Evolutionary conservation across 2,797 vertebrate species (phyloP), one percentile per base, ranked within the genome.

Genomic region (Xerus rutilus): DNA sequence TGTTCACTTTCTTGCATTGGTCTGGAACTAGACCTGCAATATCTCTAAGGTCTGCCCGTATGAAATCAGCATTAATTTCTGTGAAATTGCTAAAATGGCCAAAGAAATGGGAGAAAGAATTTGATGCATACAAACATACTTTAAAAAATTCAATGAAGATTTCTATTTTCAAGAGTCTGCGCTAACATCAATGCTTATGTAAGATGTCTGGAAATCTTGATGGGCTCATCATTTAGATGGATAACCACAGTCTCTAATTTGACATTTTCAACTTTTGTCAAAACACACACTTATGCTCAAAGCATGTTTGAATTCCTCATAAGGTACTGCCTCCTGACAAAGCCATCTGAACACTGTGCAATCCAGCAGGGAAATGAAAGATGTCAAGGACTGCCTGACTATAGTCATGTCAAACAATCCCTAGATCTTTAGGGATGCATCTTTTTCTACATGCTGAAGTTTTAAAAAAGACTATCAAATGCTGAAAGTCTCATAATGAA

Each of bases 61-160:
- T 92, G 32, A 91, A 90, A 86, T 96, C 84, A 93, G 9, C 94
- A 95, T 62, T 94, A 96, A 96, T 28, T 95, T 96, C 93, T 96
- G 84, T 93, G 69, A 97, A 96, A 67, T 78, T 97, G 43, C 88
- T 98, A 67, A 67, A 54, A 32, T 89, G 23, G 14, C 10, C 72
- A 79, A 84, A 89, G 76, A 92, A 94, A 54, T 92, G 64, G 45
- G 94, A 93, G 52, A 88, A 96, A 93, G 67, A 79, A 3, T 1
- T 49, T 85, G 49, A 65, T 10, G 9, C 64, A 32, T 35, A 20
- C 18, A 69, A 15, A 69, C 32, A 8, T 20, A 28, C 7, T 17
- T 86, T 57, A 20, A 54, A 57, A 62, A 54, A n/a, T 15, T 85
- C 7, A 79, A 1, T 76, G 59, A 90, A 43, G 4, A 54, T 83